Evolutionary conservation across 2,888 invertebrate species (phyloP).

Genomic region (Perdita meconis): DNA sequence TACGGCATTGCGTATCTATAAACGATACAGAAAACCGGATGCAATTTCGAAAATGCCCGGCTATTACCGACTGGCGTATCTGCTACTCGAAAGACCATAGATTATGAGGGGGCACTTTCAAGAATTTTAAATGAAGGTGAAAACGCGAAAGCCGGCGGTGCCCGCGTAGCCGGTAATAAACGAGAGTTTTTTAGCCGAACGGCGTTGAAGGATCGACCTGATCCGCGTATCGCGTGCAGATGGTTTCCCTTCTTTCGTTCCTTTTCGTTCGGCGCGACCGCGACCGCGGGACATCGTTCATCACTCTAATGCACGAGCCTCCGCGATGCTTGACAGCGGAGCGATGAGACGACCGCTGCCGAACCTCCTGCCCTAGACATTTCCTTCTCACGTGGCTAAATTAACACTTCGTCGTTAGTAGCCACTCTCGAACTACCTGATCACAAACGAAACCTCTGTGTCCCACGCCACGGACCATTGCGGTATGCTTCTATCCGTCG

Average conservation of each 20-base stretch:
- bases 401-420: slow-evolving; percentile 76
- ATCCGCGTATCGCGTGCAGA: slow-evolving; percentile 79
- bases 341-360: slow-evolving; percentile 69
- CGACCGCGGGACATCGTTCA: slow-evolving; percentile 78
- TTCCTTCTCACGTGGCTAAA: slow-evolving; percentile 69
- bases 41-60: slow-evolving; percentile 50
- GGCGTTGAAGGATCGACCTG: slow-evolving; percentile 76
- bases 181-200: slow-evolving; percentile 72
- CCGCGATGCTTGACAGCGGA: slow-evolving; percentile 73
- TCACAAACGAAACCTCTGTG: slow-evolving; percentile 50
- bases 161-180: slow-evolving; percentile 68
- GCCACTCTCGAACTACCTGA: slow-evolving; percentile 56
- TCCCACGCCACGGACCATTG: slow-evolving; percentile 15
- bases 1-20: slow-evolving; percentile 38
- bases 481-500: slow-evolving; percentile 4
- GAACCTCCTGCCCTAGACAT: slow-evolving; percentile 59
- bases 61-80: slow-evolving; percentile 34
- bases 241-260: slow-evolving; percentile 59
- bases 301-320: slow-evolving; percentile 78
- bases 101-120: slow-evolving; percentile 43
- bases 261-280: slow-evolving; percentile 69
- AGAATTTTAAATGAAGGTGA: slow-evolving; percentile 53
- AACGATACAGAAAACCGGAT: slow-evolving; percentile 46
- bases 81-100: slow-evolving; percentile 36
- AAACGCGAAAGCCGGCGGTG: slow-evolving; percentile 40